Evolutionary conservation across 1,140 invertebrate genomes (phyloP).

Genomic region (Pseudachorutes palmiensis): DNA sequence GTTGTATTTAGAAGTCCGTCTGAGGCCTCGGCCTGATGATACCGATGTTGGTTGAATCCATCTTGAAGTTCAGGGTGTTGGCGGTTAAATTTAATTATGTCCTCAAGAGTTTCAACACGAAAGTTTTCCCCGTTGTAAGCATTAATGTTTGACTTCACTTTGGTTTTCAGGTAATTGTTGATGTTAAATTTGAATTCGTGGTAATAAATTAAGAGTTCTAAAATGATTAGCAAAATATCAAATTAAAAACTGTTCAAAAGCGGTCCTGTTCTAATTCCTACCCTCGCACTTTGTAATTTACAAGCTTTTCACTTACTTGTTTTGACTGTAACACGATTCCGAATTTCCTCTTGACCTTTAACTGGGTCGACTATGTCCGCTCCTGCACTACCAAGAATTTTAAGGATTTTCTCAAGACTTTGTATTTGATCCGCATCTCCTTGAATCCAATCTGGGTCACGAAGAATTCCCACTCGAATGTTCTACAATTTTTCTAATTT

Average conservation of each 20-base stretch:
- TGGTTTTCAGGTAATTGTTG: not conserved
- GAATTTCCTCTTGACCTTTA: not conserved
- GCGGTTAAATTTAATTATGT: conserved; percentile 19
- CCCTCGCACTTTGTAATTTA: no score
- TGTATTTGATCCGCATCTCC: not conserved
- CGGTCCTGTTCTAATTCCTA: no score
- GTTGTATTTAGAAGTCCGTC: conserved; percentile 14
- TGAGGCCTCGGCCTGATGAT: not conserved
- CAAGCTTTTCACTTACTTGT: no score
- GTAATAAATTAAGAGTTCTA: not conserved
- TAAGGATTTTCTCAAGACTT: not conserved
- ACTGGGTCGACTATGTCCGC: conserved; percentile 4
- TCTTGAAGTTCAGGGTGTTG: conserved; percentile 10
- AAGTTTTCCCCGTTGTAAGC: not conserved
- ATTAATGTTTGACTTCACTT: not conserved
- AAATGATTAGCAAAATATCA: not conserved
- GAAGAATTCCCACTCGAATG: conserved; percentile 1
- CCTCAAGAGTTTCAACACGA: not conserved
- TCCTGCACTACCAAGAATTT: not conserved
- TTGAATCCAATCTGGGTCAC: conserved; percentile 7
- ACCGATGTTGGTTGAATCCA: conserved; percentile 7
- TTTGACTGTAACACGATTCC: no score
- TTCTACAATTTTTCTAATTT: not conserved
- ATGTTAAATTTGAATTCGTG: not conserved
- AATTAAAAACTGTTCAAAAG: conserved; percentile 2